Evolutionary conservation across 2,113 vertebrate genomes (phyloP), one percentile per base, ranked within the genome.

Genomic region (Rhinolophus sinicus): DNA sequence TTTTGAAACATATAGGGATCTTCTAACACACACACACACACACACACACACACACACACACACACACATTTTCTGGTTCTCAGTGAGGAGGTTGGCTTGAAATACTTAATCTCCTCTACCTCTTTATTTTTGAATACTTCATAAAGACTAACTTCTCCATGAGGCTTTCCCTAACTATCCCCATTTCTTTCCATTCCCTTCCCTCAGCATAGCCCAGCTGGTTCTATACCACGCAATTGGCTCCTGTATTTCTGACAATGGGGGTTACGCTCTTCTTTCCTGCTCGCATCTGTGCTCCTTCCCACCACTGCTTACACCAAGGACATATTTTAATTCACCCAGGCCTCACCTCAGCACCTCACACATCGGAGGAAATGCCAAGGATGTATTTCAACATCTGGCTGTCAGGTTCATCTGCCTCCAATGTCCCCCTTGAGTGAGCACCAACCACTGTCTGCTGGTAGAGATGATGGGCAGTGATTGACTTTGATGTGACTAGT

Each of bases 221-320:
- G 30, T 22, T 40, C 52, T 11, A 3, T 2, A 8, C 33, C 15
- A 47, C 33, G 40, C 54, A 26, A 0, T 12, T 0, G 11, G 14
- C 14, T 70, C 40, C 64, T 28, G 15, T 13, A 6, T 65, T 62
- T 70, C 24, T 56, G 10, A 72, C 35, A 24, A 4, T 50, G 19
- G 28, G 9, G 14, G 1, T 30, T n/a, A 4, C 18, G 16, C 15
- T 50, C 30, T 69, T 65, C 24, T 50, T 50, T 78, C 16, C 10
- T 75, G 64, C 18, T 75, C 62, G 4, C 10, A 5, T 12, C 1
- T 35, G 28, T 38, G 54, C 38, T 84, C 16, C 16, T 38, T 56
- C 58, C 30, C 16, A 30, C 0, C 26, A 8, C 24, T 44, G 21
- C 47, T 28, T 54, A 58, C 15, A 54, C 15, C 40, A 58, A 35